Evolutionary conservation across 2,113 vertebrate genomes (phyloP).

Genomic region (Saccopteryx leptura): DNA sequence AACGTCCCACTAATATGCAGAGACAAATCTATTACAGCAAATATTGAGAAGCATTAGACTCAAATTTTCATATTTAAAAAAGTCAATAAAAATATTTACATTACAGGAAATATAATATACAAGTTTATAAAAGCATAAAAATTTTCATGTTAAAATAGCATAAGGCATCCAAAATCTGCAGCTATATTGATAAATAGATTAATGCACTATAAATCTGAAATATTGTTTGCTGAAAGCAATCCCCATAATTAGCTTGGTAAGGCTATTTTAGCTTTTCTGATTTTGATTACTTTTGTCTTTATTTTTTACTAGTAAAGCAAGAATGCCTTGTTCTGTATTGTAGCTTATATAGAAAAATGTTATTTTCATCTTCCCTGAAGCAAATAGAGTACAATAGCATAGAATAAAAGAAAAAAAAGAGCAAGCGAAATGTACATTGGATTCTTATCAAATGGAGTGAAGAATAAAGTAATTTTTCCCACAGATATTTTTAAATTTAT

Average conservation of each 20-base stretch:
- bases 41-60: not conserved
- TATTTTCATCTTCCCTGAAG: slow-evolving; percentile 56
- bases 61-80: slow-evolving; percentile 51
- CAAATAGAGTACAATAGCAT: not conserved
- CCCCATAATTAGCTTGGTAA: slow-evolving; percentile 58
- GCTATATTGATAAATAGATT: slow-evolving; percentile 16
- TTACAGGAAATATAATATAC: slow-evolving; percentile 43
- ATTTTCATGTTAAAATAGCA: slow-evolving; percentile 55
- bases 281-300: slow-evolving; percentile 45
- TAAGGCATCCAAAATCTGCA: slow-evolving; percentile 21
- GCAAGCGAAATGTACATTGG: not conserved
- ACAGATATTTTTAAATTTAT: not conserved
- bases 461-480: not conserved
- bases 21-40: slow-evolving; percentile 1
- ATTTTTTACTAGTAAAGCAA: slow-evolving; percentile 30
- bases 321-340: not conserved
- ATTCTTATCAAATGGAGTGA: not conserved
- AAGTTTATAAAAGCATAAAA: slow-evolving; percentile 4
- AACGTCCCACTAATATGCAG: not conserved
- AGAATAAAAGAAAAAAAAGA: not conserved
- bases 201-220: not conserved
- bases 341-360: slow-evolving; percentile 40
- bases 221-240: slow-evolving; percentile 43
- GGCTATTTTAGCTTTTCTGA: not conserved
- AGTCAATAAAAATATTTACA: slow-evolving; percentile 16